Evolutionary conservation across 2,888 invertebrate species (phyloP).

Genomic region (Zootermopsis nevadensis): DNA sequence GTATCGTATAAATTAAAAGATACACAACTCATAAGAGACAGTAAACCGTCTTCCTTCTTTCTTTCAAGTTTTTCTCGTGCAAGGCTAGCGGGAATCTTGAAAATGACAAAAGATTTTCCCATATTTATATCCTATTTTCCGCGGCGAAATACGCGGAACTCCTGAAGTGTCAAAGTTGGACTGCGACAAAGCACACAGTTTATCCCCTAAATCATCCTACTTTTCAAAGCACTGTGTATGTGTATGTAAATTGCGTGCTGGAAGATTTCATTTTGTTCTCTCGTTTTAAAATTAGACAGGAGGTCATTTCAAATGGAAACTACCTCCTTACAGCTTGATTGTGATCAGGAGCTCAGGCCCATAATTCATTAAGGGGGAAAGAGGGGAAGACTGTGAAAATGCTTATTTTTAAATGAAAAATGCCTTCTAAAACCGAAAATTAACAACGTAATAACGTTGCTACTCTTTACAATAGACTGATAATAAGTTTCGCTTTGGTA

Average conservation of each 20-base stretch:
- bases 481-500: background rate
- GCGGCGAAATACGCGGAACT: constrained; percentile 31
- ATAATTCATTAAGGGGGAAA: constrained; percentile 13
- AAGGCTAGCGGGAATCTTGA: background rate
- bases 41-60: constrained; percentile 3
- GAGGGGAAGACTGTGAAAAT: background rate
- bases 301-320: constrained; percentile 4
- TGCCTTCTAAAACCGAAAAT: constrained; percentile 13
- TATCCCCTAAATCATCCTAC: constrained; percentile 41
- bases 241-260: constrained; percentile 18
- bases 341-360: background rate
- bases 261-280: background rate
- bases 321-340: background rate
- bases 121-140: background rate
- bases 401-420: constrained; percentile 38
- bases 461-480: background rate
- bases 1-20: background rate
- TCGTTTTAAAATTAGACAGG: constrained; percentile 14
- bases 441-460: background rate
- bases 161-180: constrained; percentile 46
- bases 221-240: background rate
- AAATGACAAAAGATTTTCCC: background rate
- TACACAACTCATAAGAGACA: background rate
- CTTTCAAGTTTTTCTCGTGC: background rate
- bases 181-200: constrained; percentile 45